Conservation (phyloP, 2,113 vertebrate genomes). For the Antigone vipio region DNA sequence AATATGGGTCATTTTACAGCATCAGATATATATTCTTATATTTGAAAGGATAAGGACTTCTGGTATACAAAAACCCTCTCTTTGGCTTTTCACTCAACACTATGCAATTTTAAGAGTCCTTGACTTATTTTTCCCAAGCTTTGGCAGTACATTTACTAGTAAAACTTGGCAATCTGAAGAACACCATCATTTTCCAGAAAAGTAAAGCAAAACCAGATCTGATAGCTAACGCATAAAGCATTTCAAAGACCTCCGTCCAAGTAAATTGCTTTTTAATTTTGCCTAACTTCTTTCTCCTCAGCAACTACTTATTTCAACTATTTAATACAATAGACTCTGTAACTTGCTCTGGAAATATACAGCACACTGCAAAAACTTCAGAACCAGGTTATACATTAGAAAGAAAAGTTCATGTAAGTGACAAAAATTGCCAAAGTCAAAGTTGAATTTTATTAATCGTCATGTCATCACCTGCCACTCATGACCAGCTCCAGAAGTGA, state of each 20-base stretch:
- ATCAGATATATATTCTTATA: constrained; percentile 54
- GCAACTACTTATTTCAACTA: constrained; percentile 4
- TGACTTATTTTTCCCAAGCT: constrained; percentile 78
- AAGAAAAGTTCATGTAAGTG: constrained; percentile 27
- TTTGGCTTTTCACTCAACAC: constrained; percentile 85
- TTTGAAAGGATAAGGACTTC: constrained; percentile 64
- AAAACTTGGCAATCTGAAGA: constrained; percentile 78
- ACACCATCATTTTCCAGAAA: constrained; percentile 60
- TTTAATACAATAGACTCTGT: constrained; percentile 35
- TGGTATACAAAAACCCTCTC: constrained; percentile 65
- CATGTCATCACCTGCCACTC: constrained; percentile 63
- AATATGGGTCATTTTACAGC: constrained; percentile 23
- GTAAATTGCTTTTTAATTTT: constrained; percentile 57
- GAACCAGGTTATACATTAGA: constrained; percentile 38
- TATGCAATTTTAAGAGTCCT: constrained; percentile 80
- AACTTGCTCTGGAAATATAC: constrained; percentile 59
- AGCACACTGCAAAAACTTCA: constrained; percentile 61
- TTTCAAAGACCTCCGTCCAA: constrained; percentile 2
- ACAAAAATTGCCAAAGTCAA: constrained; percentile 62
- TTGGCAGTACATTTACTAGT: constrained; percentile 80
- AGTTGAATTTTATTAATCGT: constrained; percentile 69
- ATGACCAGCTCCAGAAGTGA: constrained; percentile 51
- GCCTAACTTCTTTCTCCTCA: constrained; percentile 24
- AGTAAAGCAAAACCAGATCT: constrained; percentile 69
- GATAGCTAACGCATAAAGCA: constrained; percentile 47